phyloP scores from a whole-genome alignment of 2,113 vertebrate species.

The Chauna torquata region DNA sequence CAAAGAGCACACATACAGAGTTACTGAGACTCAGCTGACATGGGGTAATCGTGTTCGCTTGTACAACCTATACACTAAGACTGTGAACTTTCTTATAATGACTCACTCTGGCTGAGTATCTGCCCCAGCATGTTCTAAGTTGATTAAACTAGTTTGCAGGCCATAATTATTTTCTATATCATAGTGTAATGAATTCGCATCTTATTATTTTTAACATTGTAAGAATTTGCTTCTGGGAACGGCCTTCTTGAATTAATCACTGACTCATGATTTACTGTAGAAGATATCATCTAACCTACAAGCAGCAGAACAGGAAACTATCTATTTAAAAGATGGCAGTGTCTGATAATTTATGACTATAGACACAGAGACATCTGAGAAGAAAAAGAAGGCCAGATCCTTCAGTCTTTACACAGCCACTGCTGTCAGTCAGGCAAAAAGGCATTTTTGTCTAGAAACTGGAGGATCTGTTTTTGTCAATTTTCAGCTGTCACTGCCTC shows the following conservation, averaged over 20 bases:
- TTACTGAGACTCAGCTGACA: background rate
- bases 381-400: background rate
- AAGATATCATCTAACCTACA: slow-evolving; percentile 55
- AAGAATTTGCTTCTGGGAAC: slow-evolving; percentile 69
- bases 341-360: slow-evolving; percentile 52
- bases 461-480: background rate
- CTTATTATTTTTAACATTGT: slow-evolving; percentile 54
- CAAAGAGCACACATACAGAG: background rate
- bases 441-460: background rate
- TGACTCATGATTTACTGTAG: slow-evolving; percentile 61
- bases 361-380: slow-evolving; percentile 33
- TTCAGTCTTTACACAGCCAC: background rate
- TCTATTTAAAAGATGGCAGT: slow-evolving; percentile 61
- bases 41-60: background rate
- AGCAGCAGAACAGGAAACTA: slow-evolving; percentile 71
- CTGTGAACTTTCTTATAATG: background rate
- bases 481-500: no score
- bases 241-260: slow-evolving; percentile 59
- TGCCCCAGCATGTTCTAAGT: slow-evolving; percentile 17
- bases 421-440: background rate
- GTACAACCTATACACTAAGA: background rate
- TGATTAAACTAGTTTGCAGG: slow-evolving; percentile 52
- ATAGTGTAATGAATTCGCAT: slow-evolving; percentile 8
- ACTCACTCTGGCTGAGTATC: background rate
- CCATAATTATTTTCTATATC: slow-evolving; percentile 59